Evolutionary conservation across 64 coral and sea anemone genomes (phyloP).

Genomic region (Acropora yongei): DNA sequence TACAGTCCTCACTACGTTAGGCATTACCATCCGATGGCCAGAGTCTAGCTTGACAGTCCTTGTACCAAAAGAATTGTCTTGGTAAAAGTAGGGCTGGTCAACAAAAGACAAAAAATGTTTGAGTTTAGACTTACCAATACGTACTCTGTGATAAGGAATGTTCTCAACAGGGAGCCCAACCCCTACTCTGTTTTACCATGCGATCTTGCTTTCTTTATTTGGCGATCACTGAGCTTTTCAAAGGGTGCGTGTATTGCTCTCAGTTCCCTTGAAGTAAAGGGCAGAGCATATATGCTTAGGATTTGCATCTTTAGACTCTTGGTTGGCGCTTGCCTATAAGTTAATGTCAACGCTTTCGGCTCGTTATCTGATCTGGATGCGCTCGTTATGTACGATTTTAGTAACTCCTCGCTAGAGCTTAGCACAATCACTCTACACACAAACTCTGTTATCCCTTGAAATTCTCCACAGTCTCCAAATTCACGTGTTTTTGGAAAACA

Average conservation of each 20-base stretch:
- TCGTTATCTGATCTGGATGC: not conserved
- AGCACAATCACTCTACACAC: constrained; percentile 36
- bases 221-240: constrained; percentile 36
- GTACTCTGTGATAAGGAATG: constrained; percentile 28
- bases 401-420: constrained; percentile 19
- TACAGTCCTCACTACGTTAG: constrained; percentile 54
- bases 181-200: not conserved
- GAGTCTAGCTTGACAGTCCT: constrained; percentile 33
- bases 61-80: constrained; percentile 47
- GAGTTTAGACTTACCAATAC: constrained; percentile 10
- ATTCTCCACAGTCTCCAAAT: too few relatives aligned
- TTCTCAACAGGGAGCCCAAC: constrained; percentile 30
- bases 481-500: too few relatives aligned
- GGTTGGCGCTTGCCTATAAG: not conserved
- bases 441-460: too few relatives aligned
- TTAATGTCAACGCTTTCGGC: not conserved
- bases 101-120: constrained; percentile 28
- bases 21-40: constrained; percentile 35
- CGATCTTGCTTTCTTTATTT: not conserved
- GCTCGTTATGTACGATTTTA: not conserved
- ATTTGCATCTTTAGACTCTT: not conserved
- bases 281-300: not conserved
- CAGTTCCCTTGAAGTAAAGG: not conserved
- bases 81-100: constrained; percentile 30
- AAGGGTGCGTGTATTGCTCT: constrained; percentile 9